Evolutionary conservation across 2,113 vertebrate species (phyloP), one percentile per base, ranked within the genome.

Genomic region (Oncorhynchus tshawytscha): DNA sequence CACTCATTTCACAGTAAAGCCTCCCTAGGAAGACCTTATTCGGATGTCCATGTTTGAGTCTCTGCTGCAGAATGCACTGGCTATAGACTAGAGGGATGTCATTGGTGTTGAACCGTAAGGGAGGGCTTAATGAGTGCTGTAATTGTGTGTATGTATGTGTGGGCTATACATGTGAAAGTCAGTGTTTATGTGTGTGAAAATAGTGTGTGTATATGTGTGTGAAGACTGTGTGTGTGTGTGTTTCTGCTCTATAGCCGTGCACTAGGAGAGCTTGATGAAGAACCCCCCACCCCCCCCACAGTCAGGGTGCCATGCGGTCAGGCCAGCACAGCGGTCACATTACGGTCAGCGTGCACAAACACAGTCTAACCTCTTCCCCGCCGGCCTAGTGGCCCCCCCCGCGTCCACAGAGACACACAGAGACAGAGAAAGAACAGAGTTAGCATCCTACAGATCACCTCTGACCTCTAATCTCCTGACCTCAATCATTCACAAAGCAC

Each of bases 331-430:
- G 91, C 88, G 81, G 86, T 91, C 81, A 18, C 51, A 54, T 18
- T 54, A 24, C 59, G n/a, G 59, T 62, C 20, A 8, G 73, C 91
- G 94, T 94, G 93, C 94, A 94, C 88, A 92, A 92, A 92, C 90
- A 85, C 73, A 84, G 79, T 93, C 93, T 94, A 92, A 94, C 94
- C 94, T 94, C 93, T 93, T 87, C 93, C 65, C 94, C 93, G 89
- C 94, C 94, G 84, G 88, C 87, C 93, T 94, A 93, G 89, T 54
- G 90, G 88, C 88, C 91, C 91, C 31, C 88, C 91, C 91, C 84
- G 88, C 89, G 82, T 92, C 92, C 91, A 85, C 88, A 86, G 79
- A 87, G 86, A 91, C 88, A 91, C 88, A 93, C 89, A 89, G 93
- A 85, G 34, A 85, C 45, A 92, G 83, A 91, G 86, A 93, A 79